phyloP scores from a whole-genome alignment of 2,113 vertebrate genomes.

The Callaeas wilsoni region DNA sequence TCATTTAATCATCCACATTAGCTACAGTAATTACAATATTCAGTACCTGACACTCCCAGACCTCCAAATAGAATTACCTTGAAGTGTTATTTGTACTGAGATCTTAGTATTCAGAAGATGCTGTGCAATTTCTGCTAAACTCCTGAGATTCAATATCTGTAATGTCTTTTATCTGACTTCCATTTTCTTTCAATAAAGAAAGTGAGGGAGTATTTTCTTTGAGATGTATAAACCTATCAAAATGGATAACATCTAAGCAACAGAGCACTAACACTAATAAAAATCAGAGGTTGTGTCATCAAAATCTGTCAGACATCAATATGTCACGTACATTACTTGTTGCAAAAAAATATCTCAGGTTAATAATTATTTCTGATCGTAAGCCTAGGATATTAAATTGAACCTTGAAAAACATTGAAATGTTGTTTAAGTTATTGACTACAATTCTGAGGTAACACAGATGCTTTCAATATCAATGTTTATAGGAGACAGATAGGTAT shows the following conservation, averaged over 20 bases:
- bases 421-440: background rate
- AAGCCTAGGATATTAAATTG: background rate
- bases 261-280: background rate
- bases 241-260: constrained; percentile 26
- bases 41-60: background rate
- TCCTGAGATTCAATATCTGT: background rate
- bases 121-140: constrained; percentile 44
- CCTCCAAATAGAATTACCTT: constrained; percentile 39
- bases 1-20: constrained; percentile 48
- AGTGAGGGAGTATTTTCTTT: constrained; percentile 43
- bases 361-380: background rate
- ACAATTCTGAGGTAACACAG: background rate
- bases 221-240: constrained; percentile 46
- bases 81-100: constrained; percentile 19
- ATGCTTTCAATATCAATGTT: background rate
- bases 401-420: background rate
- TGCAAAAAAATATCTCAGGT: background rate
- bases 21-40: constrained; percentile 46
- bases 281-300: background rate
- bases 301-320: background rate
- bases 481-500: background rate
- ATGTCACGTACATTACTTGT: background rate
- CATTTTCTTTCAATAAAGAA: constrained; percentile 63
- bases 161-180: constrained; percentile 68
- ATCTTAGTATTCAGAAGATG: constrained; percentile 59